These are phyloP conservation scores for Erythrolamprus reginae DNA, from an alignment of 2,113 vertebrate species.

Conservation along the genomic window DNA sequence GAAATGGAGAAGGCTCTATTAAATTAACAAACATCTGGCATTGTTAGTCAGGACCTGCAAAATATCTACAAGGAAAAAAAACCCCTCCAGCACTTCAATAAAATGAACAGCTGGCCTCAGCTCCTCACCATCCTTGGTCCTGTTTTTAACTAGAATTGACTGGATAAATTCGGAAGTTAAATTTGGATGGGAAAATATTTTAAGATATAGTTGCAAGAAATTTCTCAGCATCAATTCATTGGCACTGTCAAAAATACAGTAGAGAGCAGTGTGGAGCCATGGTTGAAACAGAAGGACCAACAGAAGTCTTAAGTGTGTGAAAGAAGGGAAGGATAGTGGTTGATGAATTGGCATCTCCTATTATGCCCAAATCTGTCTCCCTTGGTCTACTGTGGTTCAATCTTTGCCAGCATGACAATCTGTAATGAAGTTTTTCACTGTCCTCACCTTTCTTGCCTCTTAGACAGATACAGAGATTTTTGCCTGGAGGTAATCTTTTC, in stretches of 20 bases:
- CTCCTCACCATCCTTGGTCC: rapidly evolving
- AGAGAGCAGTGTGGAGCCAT: constrained; percentile 73
- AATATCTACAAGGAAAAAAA: not conserved
- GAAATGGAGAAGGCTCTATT: not conserved
- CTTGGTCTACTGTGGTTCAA: not conserved
- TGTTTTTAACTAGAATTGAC: not conserved
- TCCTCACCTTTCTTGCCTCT: not conserved
- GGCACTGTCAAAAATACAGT: constrained; percentile 50
- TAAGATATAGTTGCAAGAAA: not conserved
- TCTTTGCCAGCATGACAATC: constrained; percentile 9
- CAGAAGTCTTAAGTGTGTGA: constrained; percentile 1
- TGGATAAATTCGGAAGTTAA: not conserved
- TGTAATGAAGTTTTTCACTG: rapidly evolving
- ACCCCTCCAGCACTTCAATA: not conserved
- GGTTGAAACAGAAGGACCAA: constrained; percentile 45
- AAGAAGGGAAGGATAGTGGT: constrained; percentile 26
- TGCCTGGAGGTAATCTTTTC: rapidly evolving
- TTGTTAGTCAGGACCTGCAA: not conserved
- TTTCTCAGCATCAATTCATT: not conserved
- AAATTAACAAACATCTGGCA: not conserved
- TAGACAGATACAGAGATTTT: not conserved
- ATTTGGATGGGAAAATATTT: not conserved
- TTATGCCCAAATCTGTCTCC: constrained; percentile 12
- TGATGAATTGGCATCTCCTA: constrained; percentile 39
- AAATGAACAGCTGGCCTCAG: not conserved